Base-by-base conservation (phyloP, 2,888 invertebrate species). In the Archips xylosteana region DNA sequence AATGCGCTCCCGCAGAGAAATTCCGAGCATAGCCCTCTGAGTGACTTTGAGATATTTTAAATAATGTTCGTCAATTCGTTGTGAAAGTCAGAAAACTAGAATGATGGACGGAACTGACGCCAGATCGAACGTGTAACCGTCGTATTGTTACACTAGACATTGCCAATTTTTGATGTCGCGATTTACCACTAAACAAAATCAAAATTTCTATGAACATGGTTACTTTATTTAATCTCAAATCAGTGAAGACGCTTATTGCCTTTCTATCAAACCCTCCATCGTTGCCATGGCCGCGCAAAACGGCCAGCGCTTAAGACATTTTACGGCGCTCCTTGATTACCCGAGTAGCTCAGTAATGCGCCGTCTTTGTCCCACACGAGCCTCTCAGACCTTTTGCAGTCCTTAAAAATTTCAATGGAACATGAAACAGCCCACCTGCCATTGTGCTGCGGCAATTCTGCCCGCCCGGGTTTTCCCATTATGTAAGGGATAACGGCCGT, bases 401-500 rank as follows among this genome's bases (percentile, higher is more conserved):
- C 62, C 62, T 63, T 63, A 63, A 72, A 54, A 32, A 60, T 66
- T 72, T 71, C 60, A 71, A 67, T 68, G 67, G 66, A 45, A 61
- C 61, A 67, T 66, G 71, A 71, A 72, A 72, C 67, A 68, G 67
- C 72, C 67, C 62, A 63, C 67, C 68, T 72, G 72, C 67, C 51
- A 69, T 73, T 73, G 73, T 73, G 69, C 12, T 23, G 67, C 62
- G 23, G 68, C 73, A 57, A 42, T 57, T 42, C 59, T 57, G 39
- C 68, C 49, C 13, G 47, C 57, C 59, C 64, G 54, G 45, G 45
- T 34, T 62, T 62, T 51, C 42, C 81, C 82, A 83, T 86, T 85
- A 85, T 79, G 79, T 74, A 71, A 72, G 72, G 81, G 77, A 81
- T 83, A 83, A 82, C 81, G 78, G 77, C 77, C 62, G 76, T 75